Base-by-base conservation (phyloP, 2,797 vertebrate species). In the Clamator glandarius region DNA sequence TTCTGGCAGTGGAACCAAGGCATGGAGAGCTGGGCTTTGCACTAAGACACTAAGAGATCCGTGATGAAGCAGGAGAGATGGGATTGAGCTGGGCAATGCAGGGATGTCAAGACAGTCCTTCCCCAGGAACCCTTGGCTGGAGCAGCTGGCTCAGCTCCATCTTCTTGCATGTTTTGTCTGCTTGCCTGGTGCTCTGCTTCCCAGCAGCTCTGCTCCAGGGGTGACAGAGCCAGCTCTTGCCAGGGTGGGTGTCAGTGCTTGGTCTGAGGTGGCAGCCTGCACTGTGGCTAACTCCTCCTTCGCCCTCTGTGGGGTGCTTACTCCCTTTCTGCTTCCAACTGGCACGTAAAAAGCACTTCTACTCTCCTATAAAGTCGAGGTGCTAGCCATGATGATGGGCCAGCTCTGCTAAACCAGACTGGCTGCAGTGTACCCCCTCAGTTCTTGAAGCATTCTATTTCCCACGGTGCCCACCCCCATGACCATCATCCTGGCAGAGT, bases 31-130 rank as follows among this genome's bases (percentile, higher is more conserved):
- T 18, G 59, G 29, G 26, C 48, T 57, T 29, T 20, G 42, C 16
- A 44, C 21, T 2, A 0, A 2, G 1, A 0, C 16, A 44, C 21
- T 2, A 0, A 2, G 1, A 0, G 42, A 24, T 29, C 41, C 12
- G 1, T 23, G 48, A 8, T 1, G 6, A 13, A 31, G 39, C 62
- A 64, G 73, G 76, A n/a, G 59, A 55, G 80, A 35, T 1, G 2
- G 36, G 26, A 44, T 35, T 12, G 5, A 13, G n/a, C 57, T 6
- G 42, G 31, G 17, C 51, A 39, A 8, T 1, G 15, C 5, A 5
- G 41, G 48, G 58, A 44, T 36, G 46, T 54, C 9, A 8, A 70
- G 52, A 28, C 25, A 24, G 33, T 42, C 20, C 8, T 14, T 20
- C 9, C 4, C 39, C 41, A 68, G 59, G 15, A 8, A 21, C 28